phyloP scores from a whole-genome alignment of 2,113 vertebrate species.

The Heterocephalus glaber region DNA sequence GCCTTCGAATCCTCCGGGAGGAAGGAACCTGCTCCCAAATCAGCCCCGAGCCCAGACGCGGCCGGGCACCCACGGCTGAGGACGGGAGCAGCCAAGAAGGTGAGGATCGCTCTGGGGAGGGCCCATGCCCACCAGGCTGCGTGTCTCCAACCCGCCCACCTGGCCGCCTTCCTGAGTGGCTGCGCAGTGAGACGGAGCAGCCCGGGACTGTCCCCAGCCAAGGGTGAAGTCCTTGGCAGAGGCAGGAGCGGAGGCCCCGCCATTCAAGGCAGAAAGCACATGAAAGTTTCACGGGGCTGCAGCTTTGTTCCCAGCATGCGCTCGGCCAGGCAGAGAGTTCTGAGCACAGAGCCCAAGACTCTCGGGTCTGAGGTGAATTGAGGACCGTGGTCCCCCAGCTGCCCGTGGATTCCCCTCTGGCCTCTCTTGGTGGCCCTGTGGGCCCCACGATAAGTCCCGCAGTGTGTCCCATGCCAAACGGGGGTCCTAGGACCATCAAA shows the following conservation, averaged over 20 bases:
- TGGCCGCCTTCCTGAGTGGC: accelerated
- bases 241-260: not conserved
- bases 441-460: not conserved
- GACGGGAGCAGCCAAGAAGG: not conserved
- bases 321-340: accelerated
- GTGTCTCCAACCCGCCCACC: too few relatives aligned
- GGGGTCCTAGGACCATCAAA: accelerated
- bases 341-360: accelerated
- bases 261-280: accelerated
- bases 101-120: not conserved
- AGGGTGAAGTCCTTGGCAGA: not conserved
- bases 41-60: not conserved
- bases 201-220: accelerated
- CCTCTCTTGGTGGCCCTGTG: not conserved
- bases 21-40: not conserved
- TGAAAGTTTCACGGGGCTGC: not conserved
- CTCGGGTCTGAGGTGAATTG: not conserved
- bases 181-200: too few relatives aligned
- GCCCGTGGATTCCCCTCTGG: not conserved
- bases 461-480: accelerated
- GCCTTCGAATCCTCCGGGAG: too few relatives aligned
- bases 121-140: too few relatives aligned
- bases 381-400: accelerated
- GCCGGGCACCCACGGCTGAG: not conserved
- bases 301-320: not conserved